Conservation (phyloP, 2,113 vertebrate species). For the Numida meleagris region DNA sequence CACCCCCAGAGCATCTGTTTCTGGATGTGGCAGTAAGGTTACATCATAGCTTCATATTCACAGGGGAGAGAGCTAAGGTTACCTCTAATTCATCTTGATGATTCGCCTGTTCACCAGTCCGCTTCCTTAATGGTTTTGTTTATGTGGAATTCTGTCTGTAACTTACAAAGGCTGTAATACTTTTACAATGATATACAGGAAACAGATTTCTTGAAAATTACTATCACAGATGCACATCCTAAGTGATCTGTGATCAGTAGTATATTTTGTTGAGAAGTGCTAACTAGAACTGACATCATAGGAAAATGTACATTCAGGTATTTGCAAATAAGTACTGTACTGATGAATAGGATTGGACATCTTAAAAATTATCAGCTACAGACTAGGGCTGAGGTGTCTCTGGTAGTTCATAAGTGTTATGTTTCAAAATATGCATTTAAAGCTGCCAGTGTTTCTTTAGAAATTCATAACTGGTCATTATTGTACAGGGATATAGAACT, state of each 20-base stretch:
- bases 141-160: background rate
- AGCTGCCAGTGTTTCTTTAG: background rate
- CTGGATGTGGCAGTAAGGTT: background rate
- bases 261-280: background rate
- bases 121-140: constrained; percentile 3
- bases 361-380: constrained; percentile 6
- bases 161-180: background rate
- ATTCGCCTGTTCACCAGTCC: background rate
- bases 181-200: background rate
- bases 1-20: background rate
- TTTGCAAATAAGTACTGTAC: background rate
- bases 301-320: background rate
- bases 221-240: background rate
- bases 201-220: background rate
- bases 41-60: background rate
- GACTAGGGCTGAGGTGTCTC: background rate
- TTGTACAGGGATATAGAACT: background rate
- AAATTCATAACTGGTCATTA: background rate
- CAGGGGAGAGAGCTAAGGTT: background rate
- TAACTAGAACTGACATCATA: background rate
- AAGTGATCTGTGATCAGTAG: background rate
- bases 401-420: background rate
- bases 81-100: background rate
- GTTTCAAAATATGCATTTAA: constrained; percentile 15
- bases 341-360: background rate